Evolutionary conservation across 2,888 invertebrate genomes (phyloP).

Genomic region (Leptopilina syphax): DNA sequence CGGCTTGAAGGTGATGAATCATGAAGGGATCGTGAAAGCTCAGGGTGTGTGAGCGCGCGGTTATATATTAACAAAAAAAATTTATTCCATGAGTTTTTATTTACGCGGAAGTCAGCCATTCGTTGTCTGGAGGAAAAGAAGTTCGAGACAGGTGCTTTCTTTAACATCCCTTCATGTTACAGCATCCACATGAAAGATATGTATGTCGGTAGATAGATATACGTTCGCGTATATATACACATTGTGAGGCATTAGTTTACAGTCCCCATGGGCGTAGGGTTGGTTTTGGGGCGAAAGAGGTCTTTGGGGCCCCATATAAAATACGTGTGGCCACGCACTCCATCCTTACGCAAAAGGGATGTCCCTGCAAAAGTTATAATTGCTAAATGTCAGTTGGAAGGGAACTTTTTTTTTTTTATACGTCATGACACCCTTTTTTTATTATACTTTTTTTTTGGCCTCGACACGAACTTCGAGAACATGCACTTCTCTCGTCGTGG

Average conservation of each 20-base stretch:
- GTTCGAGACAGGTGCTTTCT: slow-evolving; percentile 42
- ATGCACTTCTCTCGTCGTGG: slow-evolving; percentile 35
- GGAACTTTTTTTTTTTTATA: slow-evolving; percentile 43
- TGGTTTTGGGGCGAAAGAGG: slow-evolving; percentile 49
- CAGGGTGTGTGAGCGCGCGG: not conserved
- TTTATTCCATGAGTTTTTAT: slow-evolving; percentile 8
- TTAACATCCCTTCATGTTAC: slow-evolving; percentile 19
- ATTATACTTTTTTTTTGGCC: slow-evolving; percentile 42
- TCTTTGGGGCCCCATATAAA: slow-evolving; percentile 61
- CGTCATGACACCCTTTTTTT: slow-evolving; percentile 44
- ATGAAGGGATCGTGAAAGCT: not conserved
- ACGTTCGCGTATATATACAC: slow-evolving; percentile 47
- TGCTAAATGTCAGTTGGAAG: slow-evolving; percentile 55
- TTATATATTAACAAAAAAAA: not conserved
- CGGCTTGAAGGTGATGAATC: not conserved
- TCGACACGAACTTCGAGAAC: slow-evolving; percentile 26
- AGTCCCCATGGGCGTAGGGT: slow-evolving; percentile 70
- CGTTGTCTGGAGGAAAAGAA: not conserved
- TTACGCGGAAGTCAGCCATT: slow-evolving; percentile 19
- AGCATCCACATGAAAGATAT: slow-evolving; percentile 58
- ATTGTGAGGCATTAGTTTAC: slow-evolving; percentile 71
- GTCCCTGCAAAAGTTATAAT: slow-evolving; percentile 56
- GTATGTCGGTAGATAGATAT: slow-evolving; percentile 49
- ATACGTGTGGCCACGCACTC: slow-evolving; percentile 58
- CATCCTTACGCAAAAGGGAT: slow-evolving; percentile 41